Base-by-base conservation (phyloP, 2,888 invertebrate genomes). In the Drosophila rubida region DNA sequence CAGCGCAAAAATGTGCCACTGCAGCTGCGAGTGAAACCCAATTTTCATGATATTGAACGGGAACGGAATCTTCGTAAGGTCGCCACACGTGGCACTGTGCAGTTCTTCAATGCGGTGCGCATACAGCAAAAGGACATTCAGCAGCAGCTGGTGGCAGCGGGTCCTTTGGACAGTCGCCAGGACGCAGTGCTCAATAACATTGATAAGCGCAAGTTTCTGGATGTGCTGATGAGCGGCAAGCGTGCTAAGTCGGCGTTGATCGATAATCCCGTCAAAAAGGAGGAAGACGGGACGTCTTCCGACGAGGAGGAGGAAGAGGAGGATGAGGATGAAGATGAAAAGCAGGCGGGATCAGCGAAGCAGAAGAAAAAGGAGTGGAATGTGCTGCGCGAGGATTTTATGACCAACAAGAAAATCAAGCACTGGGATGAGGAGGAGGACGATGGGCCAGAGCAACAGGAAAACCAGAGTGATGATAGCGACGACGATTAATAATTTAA, bases 51-150 rank as follows among this genome's bases (percentile, higher is more conserved):
- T 77, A 95, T 94, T 81, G 96, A 96, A 58, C 94, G 95, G 75
- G 98, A 98, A 91, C 94, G 94, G 78, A 92, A 94, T 60, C 91
- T 98, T 48, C 93, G 95, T 32, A 97, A 96, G 93, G 96, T 97
- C 82, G 97, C 97, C 8, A 98, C 97, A 35, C 96, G 96, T 90
- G 98, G 98, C 87, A 97, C 98, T 0, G 97, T 98, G 0, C 97
- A 98, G 90, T 92, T 98, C 69, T 98, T 98, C 87, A 98, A 98
- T 93, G 96, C 97, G 30, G 97, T 98, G 0, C 94, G 94, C 83
- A 94, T 95, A 79, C 97, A 98, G 91, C 97, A 98, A 91, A 96
- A 95, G 90, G 94, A 95, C 57, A 92, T 97, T 49, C 94, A 95
- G 44, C 93, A 93, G 60, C 95, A 96, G 91, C 90, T 97, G 51